Base-by-base conservation (phyloP, 2,113 vertebrate genomes). In the Petrocephalus microphthalmus region DNA sequence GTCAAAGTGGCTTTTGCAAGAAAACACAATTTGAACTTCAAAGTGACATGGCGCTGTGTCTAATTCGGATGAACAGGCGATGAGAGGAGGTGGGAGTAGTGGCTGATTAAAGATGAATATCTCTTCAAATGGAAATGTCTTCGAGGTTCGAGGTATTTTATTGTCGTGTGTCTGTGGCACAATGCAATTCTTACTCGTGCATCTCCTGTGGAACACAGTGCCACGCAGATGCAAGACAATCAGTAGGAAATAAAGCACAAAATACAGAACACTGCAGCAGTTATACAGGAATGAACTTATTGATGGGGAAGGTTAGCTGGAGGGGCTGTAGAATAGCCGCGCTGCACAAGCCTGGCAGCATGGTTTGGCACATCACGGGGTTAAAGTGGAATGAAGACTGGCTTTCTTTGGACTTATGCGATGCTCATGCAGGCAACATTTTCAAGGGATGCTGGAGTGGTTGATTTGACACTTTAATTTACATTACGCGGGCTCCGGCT, bases 41-140 rank as follows among this genome's bases (percentile, higher is more conserved):
- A 93, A 92, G 92, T 89, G 45, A 88, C 88, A 88, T 81, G 60
- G 86, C 56, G 88, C 89, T 91, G 91, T 91, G 88, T 92, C 93
- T 90, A 92, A 93, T 92, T 91, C 88, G 57, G 82, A 89, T 29
- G 85, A 88, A 90, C 83, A 52, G 86, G 67, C 22, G 82, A 87
- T 19, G 88, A 87, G 90, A 90, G 90, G 85, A 78, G 89, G 89
- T 85, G 86, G 53, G 89, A 74, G 89, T 87, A 89, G 86, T 25
- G n/a, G 67, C 87, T 90, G 92, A 92, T 91, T 92, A 90, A 92
- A 91, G 89, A 88, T 87, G 88, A 91, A 88, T 88, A 91, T 88
- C 83, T n/a, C 54, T 90, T 87, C 78, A 85, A 82, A 87, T 87
- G 83, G 86, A 88, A 90, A 91, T 88, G 88, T 87, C 87, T 89